Base-by-base conservation (phyloP, 2,797 vertebrate species). In the Prunella strophiata region DNA sequence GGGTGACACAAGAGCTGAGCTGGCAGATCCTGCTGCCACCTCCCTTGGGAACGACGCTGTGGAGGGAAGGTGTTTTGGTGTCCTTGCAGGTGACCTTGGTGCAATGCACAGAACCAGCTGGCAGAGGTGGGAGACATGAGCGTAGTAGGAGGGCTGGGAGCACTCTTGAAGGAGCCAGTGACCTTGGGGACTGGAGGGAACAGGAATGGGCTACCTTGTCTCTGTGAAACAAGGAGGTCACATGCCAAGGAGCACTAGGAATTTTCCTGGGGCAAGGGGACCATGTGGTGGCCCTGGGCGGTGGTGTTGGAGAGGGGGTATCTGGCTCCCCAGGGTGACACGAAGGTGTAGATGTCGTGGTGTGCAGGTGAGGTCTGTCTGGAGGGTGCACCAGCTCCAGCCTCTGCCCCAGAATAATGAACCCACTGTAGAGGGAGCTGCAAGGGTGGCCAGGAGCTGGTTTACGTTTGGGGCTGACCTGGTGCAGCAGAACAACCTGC, bases 261-360 rank as follows among this genome's bases (percentile, higher is more conserved):
- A 84, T 50, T 68, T 57, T 50, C 50, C 2, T 3, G 50, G 57
- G 71, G 42, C 68, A 62, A 18, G 10, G 2, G 10, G 27, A 5
- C 9, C 0, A 0, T 30, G 62, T 0, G 1, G 32, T 0, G 0
- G 45, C 57, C 26, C 11, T 2, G 6, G 50, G 34, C 11, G 3
- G 2, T 27, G 25, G 25, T 36, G 19, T 21, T 71, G 36, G 19
- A 17, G 42, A 40, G 25, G 38, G 32, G 3, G 3, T 45, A 10
- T 61, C 45, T 54, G 40, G 36, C 13, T 80, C 25, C 48, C 4
- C 0, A 0, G 30, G 12, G 40, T 47, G n/a, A 15, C 32, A 16
- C 32, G 42, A 48, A n/a, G 36, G 8, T 21, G n/a, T 34, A 7
- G 22, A 2, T 59, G 54, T 42, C 45, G 5, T 1, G 1, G 27